Conservation (phyloP, 2,797 vertebrate genomes). For the Acanthiza pusilla region DNA sequence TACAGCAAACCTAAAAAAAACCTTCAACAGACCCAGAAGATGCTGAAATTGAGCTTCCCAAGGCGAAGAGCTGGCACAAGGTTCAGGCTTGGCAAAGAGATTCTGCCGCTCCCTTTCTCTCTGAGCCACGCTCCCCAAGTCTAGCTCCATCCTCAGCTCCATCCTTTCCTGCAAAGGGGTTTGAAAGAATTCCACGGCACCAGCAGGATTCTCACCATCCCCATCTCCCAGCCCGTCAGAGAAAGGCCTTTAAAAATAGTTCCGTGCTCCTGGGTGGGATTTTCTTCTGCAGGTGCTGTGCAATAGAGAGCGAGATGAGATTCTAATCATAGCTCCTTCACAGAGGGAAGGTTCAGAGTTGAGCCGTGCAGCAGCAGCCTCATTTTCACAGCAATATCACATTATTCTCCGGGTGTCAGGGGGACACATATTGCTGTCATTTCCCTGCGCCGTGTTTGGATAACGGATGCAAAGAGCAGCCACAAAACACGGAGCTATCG, state of each 20-base stretch:
- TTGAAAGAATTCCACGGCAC: background rate
- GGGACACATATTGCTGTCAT: conserved; percentile 37
- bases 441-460: background rate
- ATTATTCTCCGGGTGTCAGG: conserved; percentile 26
- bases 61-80: background rate
- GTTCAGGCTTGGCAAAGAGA: conserved; percentile 13
- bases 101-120: background rate
- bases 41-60: background rate
- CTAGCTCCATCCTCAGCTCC: background rate
- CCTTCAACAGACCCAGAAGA: background rate
- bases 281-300: conserved; percentile 46
- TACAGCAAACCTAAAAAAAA: background rate
- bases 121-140: background rate
- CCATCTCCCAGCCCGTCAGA: background rate
- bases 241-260: conserved; percentile 48
- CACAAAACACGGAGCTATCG: background rate
- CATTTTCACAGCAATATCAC: conserved; percentile 50
- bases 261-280: conserved; percentile 28
- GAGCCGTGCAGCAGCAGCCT: background rate
- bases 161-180: background rate
- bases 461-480: background rate
- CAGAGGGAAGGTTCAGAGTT: conserved; percentile 51
- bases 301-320: background rate
- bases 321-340: conserved; percentile 54
- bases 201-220: conserved; percentile 10